These are phyloP conservation scores for Montipora efflorescens DNA, from an alignment of 64 coral and sea anemone species.

Conservation along the genomic window DNA sequence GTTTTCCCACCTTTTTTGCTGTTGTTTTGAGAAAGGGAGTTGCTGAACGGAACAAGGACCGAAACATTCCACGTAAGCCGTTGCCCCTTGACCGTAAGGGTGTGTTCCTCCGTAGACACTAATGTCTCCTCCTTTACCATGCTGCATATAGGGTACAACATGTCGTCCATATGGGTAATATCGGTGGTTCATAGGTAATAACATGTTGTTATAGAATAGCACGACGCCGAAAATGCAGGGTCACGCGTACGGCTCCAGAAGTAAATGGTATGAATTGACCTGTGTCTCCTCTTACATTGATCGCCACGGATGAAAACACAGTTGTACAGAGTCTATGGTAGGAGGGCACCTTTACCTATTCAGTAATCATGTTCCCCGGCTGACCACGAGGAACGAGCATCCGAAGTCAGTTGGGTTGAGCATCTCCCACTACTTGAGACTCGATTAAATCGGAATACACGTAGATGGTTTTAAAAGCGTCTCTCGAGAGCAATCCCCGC, in stretches of 20 bases:
- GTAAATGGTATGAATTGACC: slow-evolving; percentile 32
- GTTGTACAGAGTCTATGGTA: background rate
- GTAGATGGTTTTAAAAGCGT: background rate
- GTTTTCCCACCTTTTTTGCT: slow-evolving; percentile 5
- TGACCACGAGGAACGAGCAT: no score
- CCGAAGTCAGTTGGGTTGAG: no score
- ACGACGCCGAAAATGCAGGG: slow-evolving; percentile 15
- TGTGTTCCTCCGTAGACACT: background rate
- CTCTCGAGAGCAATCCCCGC: background rate
- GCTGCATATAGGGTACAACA: background rate
- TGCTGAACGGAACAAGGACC: background rate
- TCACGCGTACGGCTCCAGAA: background rate
- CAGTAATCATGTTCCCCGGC: background rate
- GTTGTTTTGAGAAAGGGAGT: slow-evolving; percentile 25
- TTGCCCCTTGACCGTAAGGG: slow-evolving; percentile 38
- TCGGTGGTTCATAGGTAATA: background rate
- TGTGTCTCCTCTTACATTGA: background rate
- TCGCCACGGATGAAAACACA: background rate
- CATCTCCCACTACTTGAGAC: no score
- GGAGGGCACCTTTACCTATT: background rate
- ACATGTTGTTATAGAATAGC: background rate
- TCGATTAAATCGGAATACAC: background rate
- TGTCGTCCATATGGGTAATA: background rate
- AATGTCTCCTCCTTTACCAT: background rate
- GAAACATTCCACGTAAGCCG: slow-evolving; percentile 11